These are phyloP conservation scores for Melinaea marsaeus DNA, from an alignment of 2,888 invertebrate genomes.

Conservation along the genomic window DNA sequence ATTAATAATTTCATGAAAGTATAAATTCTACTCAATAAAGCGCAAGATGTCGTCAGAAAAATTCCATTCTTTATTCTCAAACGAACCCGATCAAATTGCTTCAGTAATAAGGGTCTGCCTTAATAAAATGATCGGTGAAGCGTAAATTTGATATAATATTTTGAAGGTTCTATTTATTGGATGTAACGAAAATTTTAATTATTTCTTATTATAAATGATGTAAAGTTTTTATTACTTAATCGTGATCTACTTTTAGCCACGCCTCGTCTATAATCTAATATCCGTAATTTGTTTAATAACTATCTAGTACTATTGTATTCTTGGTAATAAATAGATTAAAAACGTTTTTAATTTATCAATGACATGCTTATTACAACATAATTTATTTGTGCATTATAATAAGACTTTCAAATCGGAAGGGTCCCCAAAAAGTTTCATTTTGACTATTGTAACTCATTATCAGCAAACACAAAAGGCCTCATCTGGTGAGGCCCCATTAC, in stretches of 20 bases:
- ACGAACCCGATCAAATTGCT: constrained; percentile 61
- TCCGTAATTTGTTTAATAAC: constrained; percentile 3
- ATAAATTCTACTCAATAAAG: constrained; percentile 54
- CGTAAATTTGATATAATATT: constrained; percentile 35
- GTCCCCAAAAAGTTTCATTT: constrained; percentile 49
- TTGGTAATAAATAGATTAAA: background rate
- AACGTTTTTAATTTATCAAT: background rate
- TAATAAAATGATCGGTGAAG: constrained; percentile 47
- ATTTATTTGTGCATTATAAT: constrained; percentile 7
- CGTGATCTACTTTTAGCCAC: constrained; percentile 21
- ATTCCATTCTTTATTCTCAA: constrained; percentile 60
- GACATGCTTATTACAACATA: background rate
- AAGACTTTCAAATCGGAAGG: constrained; percentile 26
- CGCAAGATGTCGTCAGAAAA: constrained; percentile 58
- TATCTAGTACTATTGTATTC: constrained; percentile 4
- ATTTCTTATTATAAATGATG: constrained; percentile 11
- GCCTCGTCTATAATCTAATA: constrained; percentile 12
- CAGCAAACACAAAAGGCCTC: constrained; percentile 56
- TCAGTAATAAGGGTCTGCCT: constrained; percentile 60
- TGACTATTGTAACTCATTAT: constrained; percentile 54
- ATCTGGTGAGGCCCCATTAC: constrained; percentile 48
- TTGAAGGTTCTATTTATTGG: constrained; percentile 31
- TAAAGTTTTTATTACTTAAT: constrained; percentile 16
- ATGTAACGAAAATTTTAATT: constrained; percentile 15
- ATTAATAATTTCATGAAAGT: constrained; percentile 40